Base-by-base conservation (phyloP, 1,140 invertebrate species). In the Eupeodes corollae region DNA sequence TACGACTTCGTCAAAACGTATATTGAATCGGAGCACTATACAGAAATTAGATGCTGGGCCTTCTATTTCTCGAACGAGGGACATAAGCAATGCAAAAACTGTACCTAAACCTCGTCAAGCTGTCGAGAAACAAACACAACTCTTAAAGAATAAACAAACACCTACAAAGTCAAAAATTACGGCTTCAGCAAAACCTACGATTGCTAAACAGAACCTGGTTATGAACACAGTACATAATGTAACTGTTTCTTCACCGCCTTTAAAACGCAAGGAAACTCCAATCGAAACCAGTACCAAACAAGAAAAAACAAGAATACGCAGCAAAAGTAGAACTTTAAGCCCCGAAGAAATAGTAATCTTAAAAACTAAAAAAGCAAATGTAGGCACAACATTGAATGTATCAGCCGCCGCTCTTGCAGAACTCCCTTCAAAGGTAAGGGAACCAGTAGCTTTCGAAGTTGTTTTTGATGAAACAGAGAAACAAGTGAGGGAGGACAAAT, bases 171-270 rank as follows among this genome's bases (percentile, higher is more conserved):
- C 21, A 26, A 26, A 26, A 26, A 5, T 8, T 26, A 26, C 3
- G 3, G 21, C 3, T 26, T 26, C 21, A 26, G 21, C 8, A 8
- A 26, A 8, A 26, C 21, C 21, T 26, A 5, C 21, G 3, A 5
- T 11, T 3, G 12, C 52, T 13, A 61, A 57, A 33, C 50, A 53
- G 13, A 68, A 68, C 56, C 51, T 60, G 12, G 65, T 67, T 15
- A 47, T 68, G 44, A 62, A 68, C 52, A 58, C 56, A 11, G 61
- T 57, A 40, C 61, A 67, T 35, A 68, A 56, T 57, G 66, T 68
- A 19, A 68, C 66, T 6, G 63, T 68, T n/a, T 48, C 55, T 15
- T 68, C 66, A 26, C 66, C 66, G 52, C 66, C 66, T 14, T 52
- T 58, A 46, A 58, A 53, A 48, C 57, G 63, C 44, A 57, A 19